Conservation (phyloP, 2,888 invertebrate genomes). For the Pseudoips prasinana region DNA sequence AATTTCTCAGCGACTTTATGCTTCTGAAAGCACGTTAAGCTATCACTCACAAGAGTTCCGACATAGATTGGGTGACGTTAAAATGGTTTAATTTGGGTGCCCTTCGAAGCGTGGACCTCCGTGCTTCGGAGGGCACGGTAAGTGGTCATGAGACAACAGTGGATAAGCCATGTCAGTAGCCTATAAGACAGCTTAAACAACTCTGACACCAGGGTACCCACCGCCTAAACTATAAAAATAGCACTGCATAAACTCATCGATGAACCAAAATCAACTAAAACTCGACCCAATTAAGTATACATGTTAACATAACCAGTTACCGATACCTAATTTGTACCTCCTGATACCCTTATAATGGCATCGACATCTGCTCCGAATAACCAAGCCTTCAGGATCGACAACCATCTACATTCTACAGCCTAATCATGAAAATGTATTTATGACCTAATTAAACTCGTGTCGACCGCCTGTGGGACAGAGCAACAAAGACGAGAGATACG, state of each 20-base stretch:
- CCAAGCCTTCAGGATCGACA: slow-evolving; percentile 46
- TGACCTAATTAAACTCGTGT: slow-evolving; percentile 81
- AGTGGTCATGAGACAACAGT: too few species aligned
- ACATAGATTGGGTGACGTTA: too few species aligned
- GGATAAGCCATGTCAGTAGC: too few species aligned
- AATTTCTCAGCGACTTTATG: too few species aligned
- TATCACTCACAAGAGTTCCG: too few species aligned
- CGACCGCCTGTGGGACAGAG: slow-evolving; percentile 51
- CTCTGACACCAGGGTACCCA: too few species aligned
- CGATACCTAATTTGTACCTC: slow-evolving; percentile 41
- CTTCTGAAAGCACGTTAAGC: too few species aligned
- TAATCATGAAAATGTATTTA: slow-evolving; percentile 81
- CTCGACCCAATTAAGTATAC: slow-evolving; percentile 31
- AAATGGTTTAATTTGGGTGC: too few species aligned
- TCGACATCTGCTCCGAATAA: slow-evolving; percentile 59
- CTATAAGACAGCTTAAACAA: too few species aligned
- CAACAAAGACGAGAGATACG: slow-evolving; percentile 42
- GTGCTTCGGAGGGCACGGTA: too few species aligned
- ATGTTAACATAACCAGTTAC: slow-evolving; percentile 39
- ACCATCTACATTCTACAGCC: slow-evolving; percentile 41
- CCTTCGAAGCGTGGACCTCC: too few species aligned
- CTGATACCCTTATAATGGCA: slow-evolving; percentile 45
- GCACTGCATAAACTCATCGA: slow-evolving; percentile 1
- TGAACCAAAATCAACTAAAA: slow-evolving; percentile 24
- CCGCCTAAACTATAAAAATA: too few species aligned